phyloP scores from a whole-genome alignment of 1,140 invertebrate species.

The Drosophila sp. region DNA sequence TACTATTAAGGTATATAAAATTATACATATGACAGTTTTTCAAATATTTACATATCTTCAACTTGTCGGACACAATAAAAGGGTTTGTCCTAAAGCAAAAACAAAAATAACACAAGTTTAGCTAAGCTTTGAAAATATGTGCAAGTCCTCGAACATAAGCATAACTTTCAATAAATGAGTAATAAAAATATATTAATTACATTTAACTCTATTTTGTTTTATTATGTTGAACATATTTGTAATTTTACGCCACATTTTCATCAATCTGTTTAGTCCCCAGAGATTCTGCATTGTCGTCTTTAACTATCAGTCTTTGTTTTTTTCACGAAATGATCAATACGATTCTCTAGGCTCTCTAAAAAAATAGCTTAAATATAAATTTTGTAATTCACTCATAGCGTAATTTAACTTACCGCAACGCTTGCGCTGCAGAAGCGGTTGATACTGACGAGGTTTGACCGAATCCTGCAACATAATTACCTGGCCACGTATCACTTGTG shows the following conservation, averaged over 20 bases:
- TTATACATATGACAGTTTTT: too few species aligned
- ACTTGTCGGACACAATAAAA: too few species aligned
- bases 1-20: too few species aligned
- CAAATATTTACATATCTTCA: too few species aligned
- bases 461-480: slow-evolving; percentile 88
- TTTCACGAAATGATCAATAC: slow-evolving; percentile 90
- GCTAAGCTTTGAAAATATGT: slow-evolving; percentile 57
- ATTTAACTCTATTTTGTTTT: background rate
- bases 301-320: slow-evolving; percentile 85
- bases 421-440: slow-evolving; percentile 89
- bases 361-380: slow-evolving; percentile 41
- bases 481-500: slow-evolving; percentile 83
- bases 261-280: background rate
- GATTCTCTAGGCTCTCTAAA: slow-evolving; percentile 90
- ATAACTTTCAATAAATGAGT: slow-evolving; percentile 29
- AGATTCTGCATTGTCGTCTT: slow-evolving; percentile 7
- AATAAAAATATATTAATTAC: background rate
- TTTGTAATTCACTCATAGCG: background rate
- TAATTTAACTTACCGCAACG: slow-evolving; percentile 88
- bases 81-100: too few species aligned
- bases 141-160: slow-evolving; percentile 18
- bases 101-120: slow-evolving; percentile 42
- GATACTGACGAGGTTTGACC: slow-evolving; percentile 89
- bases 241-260: background rate
- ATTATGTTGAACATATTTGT: background rate